A percentile compares a stretch with the other conserved stretches of the same genome.
phyloP scores from a whole-genome alignment of 1,140 invertebrate genomes.

The Diabrotica undecimpunctata region DNA sequence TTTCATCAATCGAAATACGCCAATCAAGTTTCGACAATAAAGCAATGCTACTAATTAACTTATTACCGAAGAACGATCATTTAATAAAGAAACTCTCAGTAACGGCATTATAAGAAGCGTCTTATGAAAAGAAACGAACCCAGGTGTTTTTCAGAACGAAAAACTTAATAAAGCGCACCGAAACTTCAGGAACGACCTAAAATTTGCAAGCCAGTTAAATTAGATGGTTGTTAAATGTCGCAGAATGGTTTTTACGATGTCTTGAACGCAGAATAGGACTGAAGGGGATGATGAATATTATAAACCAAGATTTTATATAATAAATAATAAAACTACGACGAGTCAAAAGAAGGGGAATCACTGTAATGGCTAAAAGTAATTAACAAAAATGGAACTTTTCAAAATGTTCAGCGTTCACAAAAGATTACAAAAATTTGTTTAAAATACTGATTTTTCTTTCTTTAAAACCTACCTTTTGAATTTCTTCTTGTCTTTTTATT shows the following conservation, averaged over 20 bases:
- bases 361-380: no score
- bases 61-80: background rate
- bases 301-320: no score
- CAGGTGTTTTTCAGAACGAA: background rate
- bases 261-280: background rate
- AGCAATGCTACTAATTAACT: background rate
- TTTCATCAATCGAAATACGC: background rate
- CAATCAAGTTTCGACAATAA: background rate
- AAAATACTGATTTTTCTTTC: no score
- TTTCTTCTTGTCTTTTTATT: no score
- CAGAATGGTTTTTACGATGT: background rate
- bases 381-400: no score
- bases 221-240: background rate
- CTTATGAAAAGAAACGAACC: background rate
- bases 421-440: no score
- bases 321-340: no score
- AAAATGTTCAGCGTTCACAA: no score
- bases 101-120: background rate
- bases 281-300: no score
- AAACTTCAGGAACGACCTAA: background rate
- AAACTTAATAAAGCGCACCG: background rate
- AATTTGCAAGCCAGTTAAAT: conserved; percentile 2
- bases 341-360: no score
- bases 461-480: no score
- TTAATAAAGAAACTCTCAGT: background rate